phyloP scores from a whole-genome alignment of 1,140 invertebrate genomes.

The Halesus radiatus region DNA sequence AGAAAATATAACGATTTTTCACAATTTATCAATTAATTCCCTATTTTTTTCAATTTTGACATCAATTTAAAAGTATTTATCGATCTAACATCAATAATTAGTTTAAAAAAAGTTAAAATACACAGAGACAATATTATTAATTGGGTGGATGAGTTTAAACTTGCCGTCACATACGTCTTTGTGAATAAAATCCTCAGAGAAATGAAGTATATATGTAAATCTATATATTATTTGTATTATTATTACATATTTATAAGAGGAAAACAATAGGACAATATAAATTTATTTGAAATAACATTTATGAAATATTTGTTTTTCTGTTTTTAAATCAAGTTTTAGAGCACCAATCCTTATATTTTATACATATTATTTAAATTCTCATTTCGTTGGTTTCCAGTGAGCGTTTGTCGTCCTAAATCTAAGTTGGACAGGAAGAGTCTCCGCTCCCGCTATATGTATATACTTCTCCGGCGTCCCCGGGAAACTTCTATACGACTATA shows the following conservation, averaged over 20 bases:
- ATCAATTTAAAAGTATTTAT: slow-evolving; percentile 36
- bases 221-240: no score
- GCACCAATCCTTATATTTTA: slow-evolving; percentile 49
- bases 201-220: slow-evolving; percentile 43
- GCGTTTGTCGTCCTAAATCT: slow-evolving; percentile 21
- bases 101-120: slow-evolving; percentile 24
- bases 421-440: neutral
- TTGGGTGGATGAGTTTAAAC: neutral
- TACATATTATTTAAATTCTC: slow-evolving; percentile 47
- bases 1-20: neutral
- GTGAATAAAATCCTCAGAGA: slow-evolving; percentile 37
- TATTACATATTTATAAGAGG: slow-evolving; percentile 36
- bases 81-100: slow-evolving; percentile 20
- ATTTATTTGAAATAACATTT: slow-evolving; percentile 41
- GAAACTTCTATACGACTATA: slow-evolving; percentile 23
- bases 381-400: slow-evolving; percentile 49
- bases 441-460: neutral
- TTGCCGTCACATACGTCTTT: slow-evolving; percentile 16
- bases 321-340: slow-evolving; percentile 37
- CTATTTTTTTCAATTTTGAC: slow-evolving; percentile 47
- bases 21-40: neutral
- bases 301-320: slow-evolving; percentile 30
- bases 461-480: neutral
- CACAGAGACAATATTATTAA: neutral
- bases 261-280: slow-evolving; percentile 39